Percentiles rank a stretch among this genome's conserved stretches.
These are phyloP conservation scores for Drosophila biarmipes DNA, from an alignment of 1,140 invertebrate species.

Conservation along the genomic window DNA sequence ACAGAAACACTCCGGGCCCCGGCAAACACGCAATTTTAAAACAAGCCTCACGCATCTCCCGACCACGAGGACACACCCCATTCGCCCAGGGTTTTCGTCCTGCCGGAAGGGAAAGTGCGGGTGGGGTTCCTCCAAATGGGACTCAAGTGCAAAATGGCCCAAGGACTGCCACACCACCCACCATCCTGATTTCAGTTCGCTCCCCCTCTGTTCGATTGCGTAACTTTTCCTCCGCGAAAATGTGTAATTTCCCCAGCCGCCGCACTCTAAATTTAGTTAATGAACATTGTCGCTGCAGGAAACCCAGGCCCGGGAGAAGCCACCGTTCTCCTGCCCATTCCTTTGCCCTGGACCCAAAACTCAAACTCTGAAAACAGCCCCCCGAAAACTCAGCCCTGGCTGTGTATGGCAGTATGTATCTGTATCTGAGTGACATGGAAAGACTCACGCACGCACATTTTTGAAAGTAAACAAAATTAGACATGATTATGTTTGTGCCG, in stretches of 20 bases:
- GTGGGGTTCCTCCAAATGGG: slow-evolving; percentile 9
- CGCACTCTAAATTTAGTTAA: slow-evolving; percentile 82
- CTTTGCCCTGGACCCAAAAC: slow-evolving; percentile 9
- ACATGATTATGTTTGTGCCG: slow-evolving; percentile 82
- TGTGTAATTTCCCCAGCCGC: slow-evolving; percentile 77
- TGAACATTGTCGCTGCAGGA: slow-evolving; percentile 58
- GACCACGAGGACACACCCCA: slow-evolving; percentile 52
- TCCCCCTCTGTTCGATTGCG: slow-evolving; percentile 64
- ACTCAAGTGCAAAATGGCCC: slow-evolving; percentile 61
- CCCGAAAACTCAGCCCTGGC: slow-evolving; percentile 15
- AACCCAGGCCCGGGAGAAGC: slow-evolving; percentile 16
- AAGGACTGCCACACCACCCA: slow-evolving; percentile 45
- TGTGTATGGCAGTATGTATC: slow-evolving; percentile 8
- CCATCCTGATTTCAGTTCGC: slow-evolving; percentile 60
- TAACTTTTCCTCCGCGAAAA: slow-evolving; percentile 69
- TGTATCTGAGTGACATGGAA: slow-evolving; percentile 44
- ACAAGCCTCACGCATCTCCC: slow-evolving; percentile 70
- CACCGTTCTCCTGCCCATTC: not conserved
- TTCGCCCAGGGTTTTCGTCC: slow-evolving; percentile 20
- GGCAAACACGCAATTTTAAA: slow-evolving; percentile 75
- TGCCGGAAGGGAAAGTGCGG: not conserved
- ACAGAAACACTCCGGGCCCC: slow-evolving; percentile 3
- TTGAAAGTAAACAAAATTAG: slow-evolving; percentile 84
- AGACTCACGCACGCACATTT: slow-evolving; percentile 77
- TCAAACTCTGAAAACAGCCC: slow-evolving; percentile 21